A percentile compares a stretch with the other conserved stretches of the same genome.
These are phyloP conservation scores for Synergus gifuensis DNA, from an alignment of 2,888 invertebrate species.

Conservation along the genomic window DNA sequence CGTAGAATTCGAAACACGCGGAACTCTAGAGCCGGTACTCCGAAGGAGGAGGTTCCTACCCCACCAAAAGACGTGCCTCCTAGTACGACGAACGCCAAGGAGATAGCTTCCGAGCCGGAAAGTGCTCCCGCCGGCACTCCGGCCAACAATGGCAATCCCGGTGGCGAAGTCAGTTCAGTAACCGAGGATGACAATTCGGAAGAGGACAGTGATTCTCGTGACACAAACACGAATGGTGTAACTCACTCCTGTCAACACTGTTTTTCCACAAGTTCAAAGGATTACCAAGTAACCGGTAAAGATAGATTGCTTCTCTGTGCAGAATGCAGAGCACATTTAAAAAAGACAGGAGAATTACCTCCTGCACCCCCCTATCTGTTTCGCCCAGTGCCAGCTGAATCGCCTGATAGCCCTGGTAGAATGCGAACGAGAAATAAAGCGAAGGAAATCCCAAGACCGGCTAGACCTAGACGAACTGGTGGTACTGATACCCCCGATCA, in stretches of 20 bases:
- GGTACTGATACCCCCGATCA: slow-evolving; percentile 81
- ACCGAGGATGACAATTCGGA: slow-evolving; percentile 96
- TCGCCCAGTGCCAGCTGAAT: slow-evolving; percentile 80
- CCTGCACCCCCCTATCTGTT: slow-evolving; percentile 80
- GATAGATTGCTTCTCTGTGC: slow-evolving; percentile 86
- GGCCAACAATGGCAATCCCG: slow-evolving; percentile 68
- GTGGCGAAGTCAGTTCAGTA: slow-evolving; percentile 85
- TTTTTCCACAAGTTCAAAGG: slow-evolving; percentile 82
- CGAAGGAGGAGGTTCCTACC: slow-evolving; percentile 86
- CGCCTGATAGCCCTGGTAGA: slow-evolving; percentile 91
- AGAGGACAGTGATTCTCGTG: slow-evolving; percentile 96
- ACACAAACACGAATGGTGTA: slow-evolving; percentile 80
- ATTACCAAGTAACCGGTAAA: slow-evolving; percentile 82
- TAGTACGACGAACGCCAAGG: slow-evolving; percentile 65
- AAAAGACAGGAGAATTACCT: slow-evolving; percentile 88
- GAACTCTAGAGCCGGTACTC: slow-evolving; percentile 89
- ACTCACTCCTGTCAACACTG: slow-evolving; percentile 85
- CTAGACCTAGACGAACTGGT: slow-evolving; percentile 81
- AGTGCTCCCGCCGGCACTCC: slow-evolving; percentile 70
- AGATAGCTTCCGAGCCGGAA: slow-evolving; percentile 76
- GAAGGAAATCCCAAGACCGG: slow-evolving; percentile 81
- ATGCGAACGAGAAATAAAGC: slow-evolving; percentile 92
- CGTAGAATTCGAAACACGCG: slow-evolving; percentile 93
- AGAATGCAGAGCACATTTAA: slow-evolving; percentile 87
- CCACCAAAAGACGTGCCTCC: slow-evolving; percentile 67